These are phyloP conservation scores for Palythoa grandiflora DNA, from an alignment of 92 coral and sea anemone genomes.

Conservation along the genomic window DNA sequence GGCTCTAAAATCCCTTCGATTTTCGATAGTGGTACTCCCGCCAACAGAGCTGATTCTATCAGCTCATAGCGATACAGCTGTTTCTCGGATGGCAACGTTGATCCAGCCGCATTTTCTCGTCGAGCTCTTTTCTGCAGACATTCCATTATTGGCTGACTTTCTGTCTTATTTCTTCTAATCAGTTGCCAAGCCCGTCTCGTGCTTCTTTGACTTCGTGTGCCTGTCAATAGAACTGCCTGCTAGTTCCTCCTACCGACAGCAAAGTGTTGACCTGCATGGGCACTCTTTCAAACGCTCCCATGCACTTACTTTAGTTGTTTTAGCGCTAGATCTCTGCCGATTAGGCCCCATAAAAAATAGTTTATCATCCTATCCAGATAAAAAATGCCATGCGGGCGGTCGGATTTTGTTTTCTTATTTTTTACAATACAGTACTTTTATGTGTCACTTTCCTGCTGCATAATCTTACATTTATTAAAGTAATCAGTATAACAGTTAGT, in stretches of 20 bases:
- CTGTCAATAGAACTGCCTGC: slow-evolving; percentile 44
- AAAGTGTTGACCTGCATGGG: slow-evolving; percentile 37
- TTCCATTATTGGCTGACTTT: slow-evolving; percentile 31
- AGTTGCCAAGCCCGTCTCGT: slow-evolving; percentile 53
- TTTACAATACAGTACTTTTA: too few species aligned
- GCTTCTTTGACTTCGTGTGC: slow-evolving; percentile 59
- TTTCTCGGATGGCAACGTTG: slow-evolving; percentile 48
- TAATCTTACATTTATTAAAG: too few species aligned
- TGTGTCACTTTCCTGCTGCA: too few species aligned
- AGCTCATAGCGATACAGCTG: slow-evolving; percentile 18
- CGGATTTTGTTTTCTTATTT: too few species aligned
- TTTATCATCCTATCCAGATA: too few species aligned
- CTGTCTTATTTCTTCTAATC: slow-evolving; percentile 36
- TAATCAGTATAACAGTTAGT: too few species aligned
- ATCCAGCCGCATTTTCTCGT: slow-evolving; percentile 53
- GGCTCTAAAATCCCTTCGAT: slow-evolving; percentile 46
- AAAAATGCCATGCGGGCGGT: too few species aligned
- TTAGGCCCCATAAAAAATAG: background rate
- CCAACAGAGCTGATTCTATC: slow-evolving; percentile 27
- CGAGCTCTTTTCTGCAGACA: slow-evolving; percentile 58
- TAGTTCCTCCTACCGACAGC: slow-evolving; percentile 29
- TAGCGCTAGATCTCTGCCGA: slow-evolving; percentile 54
- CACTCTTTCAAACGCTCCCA: slow-evolving; percentile 59
- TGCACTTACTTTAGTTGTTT: slow-evolving; percentile 58
- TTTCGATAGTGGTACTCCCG: slow-evolving; percentile 48